Conservation (phyloP, 2,888 invertebrate genomes). For the Drosophila melanosoma region DNA sequence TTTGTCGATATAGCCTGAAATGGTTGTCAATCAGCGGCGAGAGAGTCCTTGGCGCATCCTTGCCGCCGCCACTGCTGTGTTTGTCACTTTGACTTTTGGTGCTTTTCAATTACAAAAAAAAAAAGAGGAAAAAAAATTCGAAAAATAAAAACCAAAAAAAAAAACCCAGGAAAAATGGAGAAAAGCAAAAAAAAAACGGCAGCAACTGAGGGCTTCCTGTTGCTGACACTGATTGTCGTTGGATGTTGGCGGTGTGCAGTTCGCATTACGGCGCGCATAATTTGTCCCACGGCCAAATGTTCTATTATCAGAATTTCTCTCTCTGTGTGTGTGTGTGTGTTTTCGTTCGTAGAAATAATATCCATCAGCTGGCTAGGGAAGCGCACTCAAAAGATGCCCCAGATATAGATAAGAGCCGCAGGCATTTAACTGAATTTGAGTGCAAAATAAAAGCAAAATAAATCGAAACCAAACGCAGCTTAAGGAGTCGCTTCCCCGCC, state of each 20-base stretch:
- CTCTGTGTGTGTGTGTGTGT: constrained; percentile 16
- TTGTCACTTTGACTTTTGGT: constrained; percentile 63
- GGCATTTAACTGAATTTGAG: constrained; percentile 77
- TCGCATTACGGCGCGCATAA: constrained; percentile 58
- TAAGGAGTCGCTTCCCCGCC: constrained; percentile 29
- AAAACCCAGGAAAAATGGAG: constrained; percentile 7
- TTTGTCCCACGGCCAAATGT: constrained; percentile 76
- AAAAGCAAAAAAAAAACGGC: constrained; percentile 18
- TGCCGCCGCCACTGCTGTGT: constrained; percentile 49
- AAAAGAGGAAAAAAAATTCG: not conserved
- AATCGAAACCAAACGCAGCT: constrained; percentile 47
- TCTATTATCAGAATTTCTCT: constrained; percentile 64
- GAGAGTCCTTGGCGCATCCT: constrained; percentile 51
- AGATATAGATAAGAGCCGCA: constrained; percentile 62
- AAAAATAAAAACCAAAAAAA: constrained; percentile 30
- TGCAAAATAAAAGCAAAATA: constrained; percentile 61
- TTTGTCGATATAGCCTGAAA: constrained; percentile 58
- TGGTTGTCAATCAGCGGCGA: constrained; percentile 70
- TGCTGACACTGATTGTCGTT: constrained; percentile 75
- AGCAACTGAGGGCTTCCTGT: constrained; percentile 56
- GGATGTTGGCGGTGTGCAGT: constrained; percentile 35
- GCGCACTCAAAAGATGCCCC: constrained; percentile 52
- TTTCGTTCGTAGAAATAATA: constrained; percentile 62
- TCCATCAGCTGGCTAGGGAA: constrained; percentile 41
- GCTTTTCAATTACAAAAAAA: constrained; percentile 68